Base-by-base conservation (phyloP, 2,888 invertebrate species). In the Diogma glabrata region DNA sequence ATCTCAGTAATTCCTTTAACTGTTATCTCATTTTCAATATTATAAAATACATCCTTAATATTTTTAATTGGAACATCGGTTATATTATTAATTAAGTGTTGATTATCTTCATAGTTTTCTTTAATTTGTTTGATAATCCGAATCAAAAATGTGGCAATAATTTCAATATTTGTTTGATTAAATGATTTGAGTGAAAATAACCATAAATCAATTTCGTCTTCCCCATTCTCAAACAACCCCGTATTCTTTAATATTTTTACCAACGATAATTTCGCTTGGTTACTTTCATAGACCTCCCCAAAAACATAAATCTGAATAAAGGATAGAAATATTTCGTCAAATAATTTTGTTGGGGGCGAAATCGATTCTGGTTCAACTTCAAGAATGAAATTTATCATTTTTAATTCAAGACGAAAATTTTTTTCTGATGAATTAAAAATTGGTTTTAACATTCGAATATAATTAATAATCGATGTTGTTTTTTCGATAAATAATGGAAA, bases 201-300 rank as follows among this genome's bases (percentile, higher is more conserved):
- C 75, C 86, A 81, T 52, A 85, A 70, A 62, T 81, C 76, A 38
- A 84, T 76, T 68, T 87, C 85, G 51, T 65, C 57, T 14, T 75
- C 70, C 54, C 72, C 71, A 55, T 76, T 77, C 17, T 74, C 75
- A 62, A 87, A 87, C 56, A 84, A 71, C 5, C 74, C 73, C 0
- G 80, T 79, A 52, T 75, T 78, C 57, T 71, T 73, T 22, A 87
- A 75, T 52, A 87, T 73, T 47, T 67, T 70, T 46, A 67, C 67
- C 22, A 84, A 64, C 3, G 79, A 72, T 47, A 68, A 65, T 52
- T 76, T 77, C 4, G 77, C 74, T 63, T 77, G 77, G 1, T 67
- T 58, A 63, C 62, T 61, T 3, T 65, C 58, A 3, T 60, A 67
- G 24, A 61, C 62, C 1, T 70, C 67, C 22, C 65, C 63, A 38